Conservation (phyloP, 2,797 vertebrate genomes). For the Gadopsis marmoratus region DNA sequence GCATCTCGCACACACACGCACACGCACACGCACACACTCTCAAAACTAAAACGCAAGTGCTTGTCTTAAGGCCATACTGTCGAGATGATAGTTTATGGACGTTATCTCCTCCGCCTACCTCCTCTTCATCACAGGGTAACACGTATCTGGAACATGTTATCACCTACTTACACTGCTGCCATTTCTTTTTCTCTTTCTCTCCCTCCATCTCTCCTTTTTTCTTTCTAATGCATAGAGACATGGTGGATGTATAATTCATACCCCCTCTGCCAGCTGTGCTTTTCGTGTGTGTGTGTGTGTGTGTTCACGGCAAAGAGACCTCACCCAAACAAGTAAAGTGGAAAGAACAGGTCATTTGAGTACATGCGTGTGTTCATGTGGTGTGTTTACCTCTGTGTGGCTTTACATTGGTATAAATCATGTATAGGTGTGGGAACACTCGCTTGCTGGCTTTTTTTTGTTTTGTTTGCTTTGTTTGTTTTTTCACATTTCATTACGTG, state of each 20-base stretch:
- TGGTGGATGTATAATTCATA: constrained; percentile 91
- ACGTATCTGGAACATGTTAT: constrained; percentile 59
- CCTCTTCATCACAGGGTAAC: constrained; percentile 39
- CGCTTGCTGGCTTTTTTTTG: constrained; percentile 31
- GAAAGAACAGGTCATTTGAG: constrained; percentile 70
- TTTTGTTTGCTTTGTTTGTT: no score
- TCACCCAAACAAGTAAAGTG: constrained; percentile 56
- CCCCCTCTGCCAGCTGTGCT: constrained; percentile 84
- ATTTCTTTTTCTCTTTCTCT: constrained; percentile 46
- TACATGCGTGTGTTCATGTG: constrained; percentile 23
- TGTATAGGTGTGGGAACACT: constrained; percentile 74
- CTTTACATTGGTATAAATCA: constrained; percentile 65
- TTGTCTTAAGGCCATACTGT: constrained; percentile 55
- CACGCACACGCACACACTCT: constrained; percentile 30
- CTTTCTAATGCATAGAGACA: constrained; percentile 90
- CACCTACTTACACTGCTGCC: constrained; percentile 52
- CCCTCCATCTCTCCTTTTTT: constrained; percentile 53
- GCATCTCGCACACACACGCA: constrained; percentile 37
- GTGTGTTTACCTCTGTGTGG: constrained; percentile 46
- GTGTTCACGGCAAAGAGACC: constrained; percentile 56
- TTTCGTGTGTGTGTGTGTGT: constrained; percentile 59
- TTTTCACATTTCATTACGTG: constrained; percentile 42
- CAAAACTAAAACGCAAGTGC: constrained; percentile 44
- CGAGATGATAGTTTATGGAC: constrained; percentile 48
- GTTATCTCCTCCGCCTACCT: constrained; percentile 7